These are phyloP conservation scores for Ageneiosus marmoratus DNA, from an alignment of 2,113 vertebrate species.

Conservation along the genomic window DNA sequence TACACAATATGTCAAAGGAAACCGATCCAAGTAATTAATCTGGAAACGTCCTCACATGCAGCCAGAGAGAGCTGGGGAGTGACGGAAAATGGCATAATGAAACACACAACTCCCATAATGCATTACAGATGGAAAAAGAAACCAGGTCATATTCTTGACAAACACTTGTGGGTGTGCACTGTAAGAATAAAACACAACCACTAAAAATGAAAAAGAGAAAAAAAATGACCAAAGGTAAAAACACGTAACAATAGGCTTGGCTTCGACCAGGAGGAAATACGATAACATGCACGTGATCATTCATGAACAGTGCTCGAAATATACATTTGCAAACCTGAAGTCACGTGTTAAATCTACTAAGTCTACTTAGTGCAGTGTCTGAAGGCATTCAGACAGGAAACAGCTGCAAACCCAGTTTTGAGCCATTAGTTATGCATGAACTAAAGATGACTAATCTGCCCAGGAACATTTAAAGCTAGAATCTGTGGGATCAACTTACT, in stretches of 20 bases:
- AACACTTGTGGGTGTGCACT: background rate
- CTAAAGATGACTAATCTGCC: background rate
- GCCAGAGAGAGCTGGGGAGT: background rate
- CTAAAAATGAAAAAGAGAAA: background rate
- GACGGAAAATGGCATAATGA: slow-evolving; percentile 10
- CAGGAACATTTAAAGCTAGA: background rate
- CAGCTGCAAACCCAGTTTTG: slow-evolving; percentile 7
- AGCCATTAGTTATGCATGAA: slow-evolving; percentile 4
- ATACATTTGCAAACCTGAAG: background rate
- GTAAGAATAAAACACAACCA: background rate
- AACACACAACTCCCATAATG: slow-evolving; percentile 5
- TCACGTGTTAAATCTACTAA: background rate
- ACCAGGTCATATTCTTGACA: background rate
- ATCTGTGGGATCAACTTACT: background rate
- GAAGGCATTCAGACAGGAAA: background rate
- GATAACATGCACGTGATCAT: background rate
- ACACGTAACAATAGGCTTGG: background rate
- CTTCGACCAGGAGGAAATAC: background rate
- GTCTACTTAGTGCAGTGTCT: background rate
- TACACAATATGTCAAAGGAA: background rate
- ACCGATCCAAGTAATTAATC: background rate
- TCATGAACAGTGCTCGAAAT: background rate
- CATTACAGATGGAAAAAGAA: slow-evolving; percentile 21
- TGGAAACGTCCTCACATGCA: background rate
- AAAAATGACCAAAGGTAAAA: background rate